Evolutionary conservation across 2,888 invertebrate species (phyloP), one percentile per base, ranked within the genome.

Genomic region (Andricus quercusramuli): DNA sequence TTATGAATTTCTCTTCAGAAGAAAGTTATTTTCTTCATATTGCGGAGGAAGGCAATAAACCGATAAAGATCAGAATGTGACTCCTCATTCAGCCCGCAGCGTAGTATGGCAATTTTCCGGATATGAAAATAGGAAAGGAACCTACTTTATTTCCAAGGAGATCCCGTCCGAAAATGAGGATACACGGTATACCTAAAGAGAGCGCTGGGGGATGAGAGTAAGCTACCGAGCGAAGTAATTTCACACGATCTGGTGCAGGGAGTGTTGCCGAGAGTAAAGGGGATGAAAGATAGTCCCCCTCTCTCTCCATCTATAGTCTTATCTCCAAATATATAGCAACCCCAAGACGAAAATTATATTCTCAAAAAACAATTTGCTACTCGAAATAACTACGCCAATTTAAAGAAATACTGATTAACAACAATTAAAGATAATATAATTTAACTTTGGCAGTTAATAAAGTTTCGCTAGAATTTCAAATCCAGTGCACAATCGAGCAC

Each of bases 171-270:
- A 91, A 37, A 37, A 92, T 90, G 91, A 91, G 92, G 90, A 92
- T 92, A 90, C 89, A 91, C 91, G 89, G 87, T 87, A 84, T 85
- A 83, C 80, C 77, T 82, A 89, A 89, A 84, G 85, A 88, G 88
- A 85, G 84, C 83, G 80, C 84, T 81, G 84, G 59, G 88, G 90
- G 89, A 89, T 90, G 89, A 89, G 91, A 90, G 90, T 91, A 92
- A 92, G 91, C 91, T 92, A 89, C 91, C 90, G 87, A 90, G 91
- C 91, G 88, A 91, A 92, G 92, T 92, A 92, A 92, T 92, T 92
- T 92, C 91, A 91, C 91, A 90, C 91, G 91, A 86, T 89, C 88
- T 89, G 89, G 87, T 84, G 87, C 85, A 87, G 90, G 85, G 80
- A 81, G 79, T 85, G 86, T 85, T 83, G 80, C 81, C 74, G 81